phyloP scores from a whole-genome alignment of 1,140 invertebrate species.

The Alviniconcha marisindica region DNA sequence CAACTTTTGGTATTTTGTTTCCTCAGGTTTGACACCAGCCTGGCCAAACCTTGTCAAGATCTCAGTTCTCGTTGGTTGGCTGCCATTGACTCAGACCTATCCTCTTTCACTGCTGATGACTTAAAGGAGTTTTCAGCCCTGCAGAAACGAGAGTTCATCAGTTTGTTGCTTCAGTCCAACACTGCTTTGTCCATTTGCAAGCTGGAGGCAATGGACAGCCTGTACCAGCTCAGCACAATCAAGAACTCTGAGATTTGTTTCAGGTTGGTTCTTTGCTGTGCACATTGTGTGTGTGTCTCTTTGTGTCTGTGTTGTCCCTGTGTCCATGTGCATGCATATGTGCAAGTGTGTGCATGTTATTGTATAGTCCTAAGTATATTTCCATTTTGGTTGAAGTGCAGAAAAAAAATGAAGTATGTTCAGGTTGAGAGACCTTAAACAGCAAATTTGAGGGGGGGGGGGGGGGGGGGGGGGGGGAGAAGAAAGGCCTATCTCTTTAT shows the following conservation, averaged over 20 bases:
- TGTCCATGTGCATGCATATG: neutral
- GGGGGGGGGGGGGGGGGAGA: too few relatives aligned
- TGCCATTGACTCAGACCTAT: constrained; percentile 74
- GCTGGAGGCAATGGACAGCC: constrained; percentile 81
- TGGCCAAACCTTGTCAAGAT: constrained; percentile 82
- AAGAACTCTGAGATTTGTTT: constrained; percentile 88
- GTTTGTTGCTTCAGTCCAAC: constrained; percentile 80
- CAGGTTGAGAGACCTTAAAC: too few relatives aligned
- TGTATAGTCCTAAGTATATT: neutral
- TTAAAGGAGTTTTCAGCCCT: constrained; percentile 80
- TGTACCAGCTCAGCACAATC: constrained; percentile 83
- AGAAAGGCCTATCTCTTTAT: too few relatives aligned
- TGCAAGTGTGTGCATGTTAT: neutral
- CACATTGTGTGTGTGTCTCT: neutral
- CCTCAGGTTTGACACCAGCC: constrained; percentile 83
- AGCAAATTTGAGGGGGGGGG: too few relatives aligned
- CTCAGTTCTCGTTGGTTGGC: constrained; percentile 80
- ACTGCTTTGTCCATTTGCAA: constrained; percentile 79
- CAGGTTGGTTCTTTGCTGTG: constrained; percentile 66
- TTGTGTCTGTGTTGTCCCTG: neutral
- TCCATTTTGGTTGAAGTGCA: too few relatives aligned
- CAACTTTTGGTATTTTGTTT: neutral
- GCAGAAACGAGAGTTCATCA: constrained; percentile 86
- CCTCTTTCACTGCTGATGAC: constrained; percentile 78
- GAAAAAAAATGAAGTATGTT: too few relatives aligned